Evolutionary conservation across 2,888 invertebrate genomes (phyloP).

Genomic region (Eledona agricola): DNA sequence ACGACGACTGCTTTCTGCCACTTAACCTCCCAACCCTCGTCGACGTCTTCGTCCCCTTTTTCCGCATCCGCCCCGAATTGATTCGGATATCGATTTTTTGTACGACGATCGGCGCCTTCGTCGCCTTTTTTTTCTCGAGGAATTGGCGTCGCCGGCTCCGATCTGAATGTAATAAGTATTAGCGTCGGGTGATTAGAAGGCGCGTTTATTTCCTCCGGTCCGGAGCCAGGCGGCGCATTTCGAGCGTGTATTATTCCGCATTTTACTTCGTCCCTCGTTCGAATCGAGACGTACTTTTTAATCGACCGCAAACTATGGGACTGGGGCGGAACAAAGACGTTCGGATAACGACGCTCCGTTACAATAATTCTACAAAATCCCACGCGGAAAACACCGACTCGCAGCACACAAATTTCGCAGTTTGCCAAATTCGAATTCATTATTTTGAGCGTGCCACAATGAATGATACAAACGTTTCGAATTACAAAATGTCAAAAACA

Average conservation of each 20-base stretch:
- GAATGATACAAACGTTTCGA: too few species aligned
- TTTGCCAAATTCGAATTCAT: too few species aligned
- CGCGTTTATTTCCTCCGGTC: constrained; percentile 28
- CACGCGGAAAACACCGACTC: too few species aligned
- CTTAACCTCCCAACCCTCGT: constrained; percentile 48
- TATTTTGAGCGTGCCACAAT: too few species aligned
- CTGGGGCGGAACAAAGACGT: constrained; percentile 15
- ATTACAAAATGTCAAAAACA: too few species aligned
- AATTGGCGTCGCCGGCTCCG: constrained; percentile 4
- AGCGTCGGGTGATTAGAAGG: constrained; percentile 30
- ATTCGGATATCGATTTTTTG: constrained; percentile 46
- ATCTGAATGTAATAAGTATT: constrained; percentile 16
- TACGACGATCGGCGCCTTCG: constrained; percentile 19
- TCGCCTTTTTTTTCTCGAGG: constrained; percentile 12
- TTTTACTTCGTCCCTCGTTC: constrained; percentile 15
- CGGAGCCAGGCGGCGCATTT: constrained; percentile 2
- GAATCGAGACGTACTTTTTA: constrained; percentile 20
- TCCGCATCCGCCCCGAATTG: constrained; percentile 44
- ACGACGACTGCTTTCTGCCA: constrained; percentile 51
- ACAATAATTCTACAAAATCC: too few species aligned
- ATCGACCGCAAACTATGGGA: constrained; percentile 23
- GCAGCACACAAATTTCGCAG: too few species aligned
- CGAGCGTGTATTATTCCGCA: constrained; percentile 16
- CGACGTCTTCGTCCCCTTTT: constrained; percentile 44
- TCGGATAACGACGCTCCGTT: too few species aligned